These are phyloP conservation scores for Eustalomyia histrio DNA, from an alignment of 2,888 invertebrate species.

Conservation along the genomic window DNA sequence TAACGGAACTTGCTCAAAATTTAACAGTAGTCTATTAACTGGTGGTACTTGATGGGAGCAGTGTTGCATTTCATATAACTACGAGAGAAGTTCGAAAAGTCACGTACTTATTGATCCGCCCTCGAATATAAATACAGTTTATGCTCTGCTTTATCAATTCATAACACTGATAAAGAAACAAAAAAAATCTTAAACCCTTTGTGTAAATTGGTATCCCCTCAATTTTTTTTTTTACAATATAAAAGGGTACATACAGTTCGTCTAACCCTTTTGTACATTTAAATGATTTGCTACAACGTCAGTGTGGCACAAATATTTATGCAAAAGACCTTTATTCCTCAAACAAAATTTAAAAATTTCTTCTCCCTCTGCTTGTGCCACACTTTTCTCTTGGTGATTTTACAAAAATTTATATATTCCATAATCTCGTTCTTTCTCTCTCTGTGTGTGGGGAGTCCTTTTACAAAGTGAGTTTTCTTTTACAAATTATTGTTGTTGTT, in stretches of 20 bases:
- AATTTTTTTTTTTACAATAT: too few species aligned
- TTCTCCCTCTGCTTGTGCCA: not conserved
- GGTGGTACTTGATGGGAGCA: too few species aligned
- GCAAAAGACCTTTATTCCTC: not conserved
- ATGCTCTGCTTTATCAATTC: too few species aligned
- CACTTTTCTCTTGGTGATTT: not conserved
- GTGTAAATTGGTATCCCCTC: too few species aligned
- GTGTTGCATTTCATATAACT: too few species aligned
- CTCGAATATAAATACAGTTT: too few species aligned
- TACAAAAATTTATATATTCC: not conserved
- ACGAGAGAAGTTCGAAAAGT: too few species aligned
- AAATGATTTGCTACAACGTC: constrained; percentile 13
- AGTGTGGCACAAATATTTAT: constrained; percentile 24
- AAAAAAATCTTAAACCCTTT: too few species aligned
- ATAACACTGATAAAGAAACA: too few species aligned
- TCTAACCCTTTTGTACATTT: not conserved
- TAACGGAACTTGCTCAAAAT: too few species aligned
- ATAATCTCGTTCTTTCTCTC: not conserved
- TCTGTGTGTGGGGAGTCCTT: constrained; percentile 2
- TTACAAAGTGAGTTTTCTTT: constrained; percentile 1
- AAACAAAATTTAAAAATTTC: not conserved
- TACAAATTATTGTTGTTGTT: not conserved
- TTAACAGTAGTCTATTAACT: too few species aligned
- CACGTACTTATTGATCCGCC: too few species aligned
- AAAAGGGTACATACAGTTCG: not conserved